Evolutionary conservation across 2,797 vertebrate genomes (phyloP).

Genomic region (Tarsius wallacei): DNA sequence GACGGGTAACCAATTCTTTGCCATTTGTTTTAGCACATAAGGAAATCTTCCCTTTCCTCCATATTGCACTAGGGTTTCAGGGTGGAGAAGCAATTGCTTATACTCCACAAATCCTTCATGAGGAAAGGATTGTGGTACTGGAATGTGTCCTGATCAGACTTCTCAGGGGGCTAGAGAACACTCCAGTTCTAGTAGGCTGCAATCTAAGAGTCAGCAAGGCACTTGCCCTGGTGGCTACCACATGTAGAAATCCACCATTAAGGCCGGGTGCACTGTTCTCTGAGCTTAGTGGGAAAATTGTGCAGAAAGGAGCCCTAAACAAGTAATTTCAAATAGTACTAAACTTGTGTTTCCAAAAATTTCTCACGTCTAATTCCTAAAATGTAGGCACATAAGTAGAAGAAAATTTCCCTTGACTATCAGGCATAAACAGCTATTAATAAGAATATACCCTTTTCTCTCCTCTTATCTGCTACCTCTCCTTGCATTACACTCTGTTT

Average conservation of each 20-base stretch:
- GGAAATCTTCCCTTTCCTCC: background rate
- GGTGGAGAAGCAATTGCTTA: background rate
- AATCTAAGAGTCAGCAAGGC: background rate
- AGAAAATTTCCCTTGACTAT: background rate
- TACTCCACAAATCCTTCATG: background rate
- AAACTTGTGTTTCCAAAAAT: conserved; percentile 3
- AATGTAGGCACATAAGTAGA: background rate
- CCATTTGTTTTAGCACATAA: conserved; percentile 13
- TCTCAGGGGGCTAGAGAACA: background rate
- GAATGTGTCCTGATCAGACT: background rate
- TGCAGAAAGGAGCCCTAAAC: conserved; percentile 8
- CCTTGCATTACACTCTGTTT: background rate
- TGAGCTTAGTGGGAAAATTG: background rate
- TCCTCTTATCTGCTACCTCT: background rate
- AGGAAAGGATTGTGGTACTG: background rate
- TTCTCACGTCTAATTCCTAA: background rate
- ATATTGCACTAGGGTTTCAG: background rate
- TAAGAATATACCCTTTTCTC: background rate
- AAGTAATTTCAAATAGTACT: background rate
- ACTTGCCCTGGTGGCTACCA: background rate
- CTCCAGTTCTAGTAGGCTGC: background rate
- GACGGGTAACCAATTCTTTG: background rate
- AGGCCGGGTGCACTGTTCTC: background rate
- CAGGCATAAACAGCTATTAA: background rate
- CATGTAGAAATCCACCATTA: background rate